These are phyloP conservation scores for Danio rerio DNA, from an alignment of 2,113 vertebrate species.

Conservation along the genomic window DNA sequence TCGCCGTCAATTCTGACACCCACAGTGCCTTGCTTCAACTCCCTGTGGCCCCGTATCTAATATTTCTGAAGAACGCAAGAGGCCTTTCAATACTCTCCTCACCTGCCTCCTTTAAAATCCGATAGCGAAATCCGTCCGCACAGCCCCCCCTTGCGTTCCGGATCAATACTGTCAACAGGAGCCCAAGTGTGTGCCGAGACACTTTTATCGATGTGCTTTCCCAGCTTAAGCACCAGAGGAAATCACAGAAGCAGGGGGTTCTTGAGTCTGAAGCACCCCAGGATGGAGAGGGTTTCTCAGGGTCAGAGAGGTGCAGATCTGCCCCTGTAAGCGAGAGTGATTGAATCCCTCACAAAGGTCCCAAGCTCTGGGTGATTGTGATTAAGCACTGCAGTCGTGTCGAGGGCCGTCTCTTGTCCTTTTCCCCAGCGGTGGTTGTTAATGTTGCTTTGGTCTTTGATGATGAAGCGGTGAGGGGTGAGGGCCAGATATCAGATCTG, in stretches of 20 bases:
- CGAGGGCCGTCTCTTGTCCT: conserved; percentile 32
- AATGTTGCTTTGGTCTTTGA: conserved; percentile 31
- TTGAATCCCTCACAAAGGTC: conserved; percentile 33
- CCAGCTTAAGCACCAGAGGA: conserved; percentile 56
- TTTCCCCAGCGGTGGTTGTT: conserved; percentile 17
- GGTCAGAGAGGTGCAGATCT: conserved; percentile 16
- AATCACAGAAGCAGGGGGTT: conserved; percentile 47
- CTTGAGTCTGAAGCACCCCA: conserved; percentile 38
- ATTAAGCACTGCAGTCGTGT: conserved; percentile 51
- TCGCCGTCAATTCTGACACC: conserved; percentile 51
- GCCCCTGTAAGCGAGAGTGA: conserved; percentile 25
- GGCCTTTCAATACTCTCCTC: conserved; percentile 55
- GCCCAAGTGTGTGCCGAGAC: conserved; percentile 45
- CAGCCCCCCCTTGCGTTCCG: conserved; percentile 39
- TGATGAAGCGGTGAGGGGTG: not conserved
- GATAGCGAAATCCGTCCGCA: conserved; percentile 53
- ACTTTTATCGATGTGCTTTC: conserved; percentile 62
- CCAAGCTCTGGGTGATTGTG: conserved; percentile 44
- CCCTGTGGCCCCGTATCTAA: conserved; percentile 52
- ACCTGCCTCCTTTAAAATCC: conserved; percentile 53
- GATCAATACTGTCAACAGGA: conserved; percentile 61
- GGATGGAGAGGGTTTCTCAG: conserved; percentile 31
- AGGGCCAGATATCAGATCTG: not conserved
- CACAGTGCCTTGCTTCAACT: conserved; percentile 48
- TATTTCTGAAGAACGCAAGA: conserved; percentile 55